A percentile compares a stretch with the other conserved stretches of the same genome.
These are phyloP conservation scores for Pholis gunnellus DNA, from an alignment of 2,113 vertebrate genomes.

Conservation along the genomic window DNA sequence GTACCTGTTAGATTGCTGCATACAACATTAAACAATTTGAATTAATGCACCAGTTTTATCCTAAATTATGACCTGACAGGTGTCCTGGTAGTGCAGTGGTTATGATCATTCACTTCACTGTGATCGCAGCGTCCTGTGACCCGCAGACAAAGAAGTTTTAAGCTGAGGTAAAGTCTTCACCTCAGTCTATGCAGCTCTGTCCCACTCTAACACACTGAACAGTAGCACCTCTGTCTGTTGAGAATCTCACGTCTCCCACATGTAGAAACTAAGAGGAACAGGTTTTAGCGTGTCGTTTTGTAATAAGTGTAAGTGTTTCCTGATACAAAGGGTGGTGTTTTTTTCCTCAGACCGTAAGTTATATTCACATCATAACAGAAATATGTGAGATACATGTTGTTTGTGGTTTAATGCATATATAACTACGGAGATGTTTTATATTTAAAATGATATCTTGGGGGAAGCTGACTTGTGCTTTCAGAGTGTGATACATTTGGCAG, in stretches of 20 bases:
- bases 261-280: neutral
- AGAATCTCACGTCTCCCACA: neutral
- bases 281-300: neutral
- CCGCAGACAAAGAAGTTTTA: neutral
- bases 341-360: neutral
- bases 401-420: neutral
- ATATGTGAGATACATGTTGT: neutral
- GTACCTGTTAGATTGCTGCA: neutral
- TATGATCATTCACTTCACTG: neutral
- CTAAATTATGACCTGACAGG: neutral
- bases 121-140: neutral
- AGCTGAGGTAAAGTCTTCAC: neutral
- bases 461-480: neutral
- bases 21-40: neutral
- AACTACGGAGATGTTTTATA: neutral
- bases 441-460: neutral
- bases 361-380: neutral
- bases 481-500: neutral
- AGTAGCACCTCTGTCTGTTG: neutral
- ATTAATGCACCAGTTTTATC: neutral
- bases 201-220: neutral
- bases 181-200: slow-evolving; percentile 1
- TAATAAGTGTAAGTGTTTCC: neutral
- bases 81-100: neutral
- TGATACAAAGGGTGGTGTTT: neutral